A percentile compares a stretch with the other conserved stretches of the same genome.
Evolutionary conservation across 2,113 vertebrate species (phyloP).

Genomic region (Fukomys damarensis): DNA sequence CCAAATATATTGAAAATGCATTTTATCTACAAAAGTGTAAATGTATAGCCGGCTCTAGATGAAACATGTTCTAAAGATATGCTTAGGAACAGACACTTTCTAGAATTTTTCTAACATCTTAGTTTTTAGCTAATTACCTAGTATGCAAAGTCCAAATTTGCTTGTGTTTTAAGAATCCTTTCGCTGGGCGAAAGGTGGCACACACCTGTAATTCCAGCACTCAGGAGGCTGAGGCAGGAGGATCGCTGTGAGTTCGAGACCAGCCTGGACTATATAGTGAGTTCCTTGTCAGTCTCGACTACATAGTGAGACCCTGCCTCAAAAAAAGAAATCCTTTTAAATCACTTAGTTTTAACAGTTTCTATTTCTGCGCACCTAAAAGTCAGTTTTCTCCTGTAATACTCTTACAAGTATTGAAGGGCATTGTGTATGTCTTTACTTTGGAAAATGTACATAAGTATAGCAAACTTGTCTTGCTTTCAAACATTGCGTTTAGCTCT

Average conservation of each 20-base stretch:
- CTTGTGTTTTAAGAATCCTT: background rate
- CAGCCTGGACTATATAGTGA: too few relatives aligned
- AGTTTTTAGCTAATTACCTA: slow-evolving; percentile 26
- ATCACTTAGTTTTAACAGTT: slow-evolving; percentile 30
- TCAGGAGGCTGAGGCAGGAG: too few relatives aligned
- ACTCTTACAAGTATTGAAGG: background rate
- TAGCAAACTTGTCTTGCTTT: background rate
- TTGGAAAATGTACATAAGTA: slow-evolving; percentile 11
- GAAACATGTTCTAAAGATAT: background rate
- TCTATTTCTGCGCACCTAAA: background rate
- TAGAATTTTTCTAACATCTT: background rate
- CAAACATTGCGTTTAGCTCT: background rate
- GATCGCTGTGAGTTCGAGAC: too few relatives aligned
- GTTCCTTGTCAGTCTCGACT: too few relatives aligned
- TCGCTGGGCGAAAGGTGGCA: too few relatives aligned
- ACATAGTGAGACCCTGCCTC: too few relatives aligned
- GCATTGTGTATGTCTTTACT: background rate
- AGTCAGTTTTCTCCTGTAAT: background rate
- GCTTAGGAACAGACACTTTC: background rate
- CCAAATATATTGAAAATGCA: slow-evolving; percentile 30
- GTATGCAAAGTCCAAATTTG: slow-evolving; percentile 17
- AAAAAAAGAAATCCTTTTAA: too few relatives aligned
- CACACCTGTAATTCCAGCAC: too few relatives aligned
- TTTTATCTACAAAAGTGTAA: background rate
- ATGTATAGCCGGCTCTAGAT: background rate